Conservation (phyloP, 2,797 vertebrate genomes). For the Neosilurus mollespiculum region DNA sequence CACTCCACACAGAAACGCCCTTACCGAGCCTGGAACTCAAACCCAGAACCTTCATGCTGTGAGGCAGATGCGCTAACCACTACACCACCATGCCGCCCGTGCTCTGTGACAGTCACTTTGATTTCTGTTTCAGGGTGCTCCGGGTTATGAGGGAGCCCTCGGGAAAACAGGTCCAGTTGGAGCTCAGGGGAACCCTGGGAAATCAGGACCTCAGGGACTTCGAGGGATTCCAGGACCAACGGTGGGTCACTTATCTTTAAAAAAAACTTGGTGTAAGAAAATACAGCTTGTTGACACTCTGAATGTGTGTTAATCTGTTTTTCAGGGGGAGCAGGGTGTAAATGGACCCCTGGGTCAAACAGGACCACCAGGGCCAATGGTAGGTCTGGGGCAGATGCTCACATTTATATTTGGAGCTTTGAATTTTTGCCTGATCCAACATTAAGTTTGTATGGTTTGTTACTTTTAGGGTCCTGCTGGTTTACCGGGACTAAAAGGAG, state of each 20-base stretch:
- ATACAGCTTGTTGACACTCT: background rate
- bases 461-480: slow-evolving; percentile 86
- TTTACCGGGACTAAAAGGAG: slow-evolving; percentile 92
- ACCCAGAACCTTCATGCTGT: too few relatives aligned
- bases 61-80: too few relatives aligned
- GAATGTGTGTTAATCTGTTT: slow-evolving; percentile 26
- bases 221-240: slow-evolving; percentile 92
- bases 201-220: slow-evolving; percentile 85
- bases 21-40: too few relatives aligned
- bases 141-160: slow-evolving; percentile 85
- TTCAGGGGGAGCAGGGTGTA: slow-evolving; percentile 94
- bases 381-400: slow-evolving; percentile 59
- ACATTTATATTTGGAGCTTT: background rate
- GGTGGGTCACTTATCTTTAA: slow-evolving; percentile 72
- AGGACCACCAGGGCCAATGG: slow-evolving; percentile 94
- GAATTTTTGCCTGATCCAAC: slow-evolving; percentile 4
- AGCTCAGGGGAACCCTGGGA: slow-evolving; percentile 88
- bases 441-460: background rate
- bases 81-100: too few relatives aligned
- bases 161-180: slow-evolving; percentile 93
- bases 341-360: slow-evolving; percentile 89
- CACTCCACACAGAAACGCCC: too few relatives aligned
- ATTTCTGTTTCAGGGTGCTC: slow-evolving; percentile 76
- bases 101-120: too few relatives aligned
- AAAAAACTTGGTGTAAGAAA: background rate